Percentiles rank a stretch among this genome's conserved stretches.
phyloP scores from a whole-genome alignment of 2,113 vertebrate genomes.

The Pagrus major region DNA sequence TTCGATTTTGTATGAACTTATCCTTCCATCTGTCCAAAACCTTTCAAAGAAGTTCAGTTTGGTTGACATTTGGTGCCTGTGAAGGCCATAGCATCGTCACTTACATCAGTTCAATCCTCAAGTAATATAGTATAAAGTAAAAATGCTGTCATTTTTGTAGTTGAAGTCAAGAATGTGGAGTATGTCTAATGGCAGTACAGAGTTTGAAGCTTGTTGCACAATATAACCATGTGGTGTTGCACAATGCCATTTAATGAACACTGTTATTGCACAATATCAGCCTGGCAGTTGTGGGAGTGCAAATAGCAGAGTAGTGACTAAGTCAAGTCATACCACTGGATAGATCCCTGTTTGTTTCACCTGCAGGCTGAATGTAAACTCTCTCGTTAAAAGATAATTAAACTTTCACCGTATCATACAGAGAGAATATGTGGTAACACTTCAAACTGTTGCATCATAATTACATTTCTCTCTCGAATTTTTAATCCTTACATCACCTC shows the following conservation, averaged over 20 bases:
- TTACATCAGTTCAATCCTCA: too few species aligned
- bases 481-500: constrained; percentile 3
- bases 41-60: too few species aligned
- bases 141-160: neutral
- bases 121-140: neutral
- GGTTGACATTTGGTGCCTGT: too few species aligned
- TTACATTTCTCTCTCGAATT: constrained; percentile 4
- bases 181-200: neutral
- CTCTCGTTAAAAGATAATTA: neutral
- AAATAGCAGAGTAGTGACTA: neutral
- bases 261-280: constrained; percentile 14
- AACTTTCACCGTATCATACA: neutral
- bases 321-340: neutral
- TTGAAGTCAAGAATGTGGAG: neutral
- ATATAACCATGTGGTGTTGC: constrained; percentile 12
- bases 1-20: too few species aligned
- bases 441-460: neutral
- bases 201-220: constrained; percentile 23
- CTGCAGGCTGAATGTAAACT: neutral
- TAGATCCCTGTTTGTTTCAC: neutral
- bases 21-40: too few species aligned
- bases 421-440: neutral
- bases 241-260: constrained; percentile 21
- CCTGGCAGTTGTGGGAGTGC: constrained; percentile 2
- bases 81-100: too few species aligned